Conservation (phyloP, 1,140 invertebrate species). For the Macrobrachium rosenbergii region DNA sequence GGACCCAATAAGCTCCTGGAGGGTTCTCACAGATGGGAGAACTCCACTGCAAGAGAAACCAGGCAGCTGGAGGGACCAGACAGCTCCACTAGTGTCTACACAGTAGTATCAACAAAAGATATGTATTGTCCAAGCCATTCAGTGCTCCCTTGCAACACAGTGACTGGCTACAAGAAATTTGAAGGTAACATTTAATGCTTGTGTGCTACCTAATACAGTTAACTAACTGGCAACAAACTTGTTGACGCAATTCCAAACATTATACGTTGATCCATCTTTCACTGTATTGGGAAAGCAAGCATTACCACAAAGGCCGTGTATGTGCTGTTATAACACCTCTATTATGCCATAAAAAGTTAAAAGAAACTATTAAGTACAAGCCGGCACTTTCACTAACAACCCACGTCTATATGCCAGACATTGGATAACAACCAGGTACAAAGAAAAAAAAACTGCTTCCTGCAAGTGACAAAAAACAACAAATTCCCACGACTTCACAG, state of each 20-base stretch:
- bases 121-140: constrained; percentile 57
- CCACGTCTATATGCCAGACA: constrained; percentile 45
- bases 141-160: constrained; percentile 52
- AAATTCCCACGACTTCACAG: constrained; percentile 44
- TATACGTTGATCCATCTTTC: constrained; percentile 40
- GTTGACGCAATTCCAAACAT: constrained; percentile 25
- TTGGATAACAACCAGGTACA: constrained; percentile 49
- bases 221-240: constrained; percentile 36
- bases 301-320: constrained; percentile 50
- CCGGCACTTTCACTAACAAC: constrained; percentile 43
- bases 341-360: constrained; percentile 45
- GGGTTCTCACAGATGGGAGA: neutral
- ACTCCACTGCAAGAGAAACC: neutral
- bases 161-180: constrained; percentile 44
- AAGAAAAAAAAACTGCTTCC: constrained; percentile 46
- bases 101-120: constrained; percentile 56
- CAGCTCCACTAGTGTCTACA: constrained; percentile 42
- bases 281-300: constrained; percentile 51
- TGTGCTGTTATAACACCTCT: constrained; percentile 45
- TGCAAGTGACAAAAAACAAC: constrained; percentile 38
- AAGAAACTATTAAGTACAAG: constrained; percentile 47
- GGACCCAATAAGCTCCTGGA: constrained; percentile 23
- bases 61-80: constrained; percentile 21
- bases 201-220: constrained; percentile 45
- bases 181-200: constrained; percentile 47